Conservation (phyloP, 2,797 vertebrate genomes). For the Sebastes baramenuke region DNA sequence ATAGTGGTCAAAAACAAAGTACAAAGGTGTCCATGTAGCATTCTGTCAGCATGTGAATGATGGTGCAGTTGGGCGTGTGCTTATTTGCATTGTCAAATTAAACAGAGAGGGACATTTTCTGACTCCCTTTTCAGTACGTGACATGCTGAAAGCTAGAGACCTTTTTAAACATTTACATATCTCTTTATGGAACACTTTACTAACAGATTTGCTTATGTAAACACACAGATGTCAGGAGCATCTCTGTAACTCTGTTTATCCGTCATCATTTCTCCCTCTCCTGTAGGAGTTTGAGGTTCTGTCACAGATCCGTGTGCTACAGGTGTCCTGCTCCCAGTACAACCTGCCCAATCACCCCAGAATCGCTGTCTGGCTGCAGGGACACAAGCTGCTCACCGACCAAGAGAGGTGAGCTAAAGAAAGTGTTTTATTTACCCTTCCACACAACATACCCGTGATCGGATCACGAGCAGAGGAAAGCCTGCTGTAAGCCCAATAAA, state of each 20-base stretch:
- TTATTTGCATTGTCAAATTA: conserved; percentile 3
- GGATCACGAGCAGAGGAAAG: not conserved
- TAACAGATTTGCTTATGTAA: not conserved
- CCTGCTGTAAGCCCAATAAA: not conserved
- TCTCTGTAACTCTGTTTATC: not conserved
- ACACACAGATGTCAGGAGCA: not conserved
- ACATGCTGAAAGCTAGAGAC: not conserved
- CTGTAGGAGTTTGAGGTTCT: conserved; percentile 88
- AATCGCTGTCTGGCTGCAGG: conserved; percentile 79
- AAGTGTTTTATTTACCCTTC: not conserved
- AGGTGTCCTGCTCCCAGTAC: conserved; percentile 82
- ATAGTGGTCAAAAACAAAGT: not conserved
- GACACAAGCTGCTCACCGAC: conserved; percentile 81
- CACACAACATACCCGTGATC: not conserved
- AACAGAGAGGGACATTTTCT: not conserved
- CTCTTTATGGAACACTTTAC: not conserved
- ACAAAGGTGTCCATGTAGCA: not conserved
- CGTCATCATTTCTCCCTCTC: not conserved
- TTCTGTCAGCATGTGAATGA: not conserved
- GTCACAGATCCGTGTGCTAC: conserved; percentile 84
- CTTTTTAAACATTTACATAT: not conserved
- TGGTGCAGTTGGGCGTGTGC: not conserved
- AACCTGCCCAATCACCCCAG: conserved; percentile 71
- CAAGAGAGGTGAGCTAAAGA: conserved; percentile 83
- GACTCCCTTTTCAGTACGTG: not conserved